Evolutionary conservation across 2,888 invertebrate species (phyloP).

Genomic region (Diarsia dahlii): DNA sequence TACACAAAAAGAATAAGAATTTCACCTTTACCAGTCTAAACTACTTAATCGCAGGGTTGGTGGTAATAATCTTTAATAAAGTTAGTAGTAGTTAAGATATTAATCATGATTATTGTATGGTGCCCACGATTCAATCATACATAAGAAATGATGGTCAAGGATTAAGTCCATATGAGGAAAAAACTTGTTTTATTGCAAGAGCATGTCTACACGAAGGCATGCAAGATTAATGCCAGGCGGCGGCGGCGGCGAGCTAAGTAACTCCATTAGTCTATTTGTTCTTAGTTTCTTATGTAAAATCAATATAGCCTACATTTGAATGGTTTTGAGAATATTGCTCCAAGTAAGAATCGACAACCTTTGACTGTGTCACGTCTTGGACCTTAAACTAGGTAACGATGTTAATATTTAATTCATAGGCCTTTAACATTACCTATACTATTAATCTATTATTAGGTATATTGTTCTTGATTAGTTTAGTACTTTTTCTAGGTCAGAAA

Average conservation of each 20-base stretch:
- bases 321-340: constrained; percentile 26
- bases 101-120: constrained; percentile 27
- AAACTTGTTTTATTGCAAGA: constrained; percentile 57
- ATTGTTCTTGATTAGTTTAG: constrained; percentile 25
- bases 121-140: constrained; percentile 48
- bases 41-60: background rate
- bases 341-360: constrained; percentile 41
- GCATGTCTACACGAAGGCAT: constrained; percentile 54
- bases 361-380: constrained; percentile 36
- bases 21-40: background rate
- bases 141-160: constrained; percentile 65
- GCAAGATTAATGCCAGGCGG: constrained; percentile 43
- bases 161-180: constrained; percentile 63
- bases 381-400: constrained; percentile 28
- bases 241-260: constrained; percentile 22
- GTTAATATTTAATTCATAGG: constrained; percentile 20
- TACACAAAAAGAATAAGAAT: background rate
- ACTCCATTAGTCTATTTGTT: constrained; percentile 41
- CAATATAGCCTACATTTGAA: constrained; percentile 34
- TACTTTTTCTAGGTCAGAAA: constrained; percentile 22
- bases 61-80: background rate
- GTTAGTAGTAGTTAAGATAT: constrained; percentile 1
- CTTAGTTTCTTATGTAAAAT: constrained; percentile 31
- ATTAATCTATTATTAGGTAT: constrained; percentile 13
- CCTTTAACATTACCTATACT: constrained; percentile 21